Evolutionary conservation across 2,113 vertebrate species (phyloP), one percentile per base, ranked within the genome.

Genomic region (Brachyistius frenatus): DNA sequence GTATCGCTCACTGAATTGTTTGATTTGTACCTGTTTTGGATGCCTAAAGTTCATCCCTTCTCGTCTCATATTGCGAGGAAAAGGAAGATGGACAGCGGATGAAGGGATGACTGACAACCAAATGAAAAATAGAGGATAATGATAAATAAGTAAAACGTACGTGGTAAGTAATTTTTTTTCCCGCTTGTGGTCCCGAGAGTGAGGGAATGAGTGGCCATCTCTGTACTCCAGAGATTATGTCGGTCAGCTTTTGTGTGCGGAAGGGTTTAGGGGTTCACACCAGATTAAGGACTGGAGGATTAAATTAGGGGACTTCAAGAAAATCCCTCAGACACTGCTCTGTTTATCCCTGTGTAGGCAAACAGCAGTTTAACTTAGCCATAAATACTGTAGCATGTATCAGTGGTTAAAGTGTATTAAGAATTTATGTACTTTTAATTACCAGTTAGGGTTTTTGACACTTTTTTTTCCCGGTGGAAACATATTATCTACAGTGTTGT

Each of bases 271-370:
- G 90, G 87, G 87, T 93, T 88, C 92, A 93, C 88, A 93, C 88
- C 87, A 92, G 91, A 93, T 94, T 92, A 94, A 58, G 81, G 86
- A 81, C 58, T 80, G 54, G 77, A 70, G 91, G 90, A 93, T 94
- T 94, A 94, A 93, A 93, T 94, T 93, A 94, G 86, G 80, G 83
- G 86, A 86, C 87, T 91, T 91, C 74, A 92, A 89, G 88, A 90
- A 93, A 92, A 93, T 93, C 91, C 87, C 69, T 84, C 79, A 75
- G 79, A 89, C 81, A 77, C 60, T 1, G 58, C 77, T 88, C 35
- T 78, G 86, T 91, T 89, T 86, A 86, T 91, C 87, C 78, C 44
- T 56, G 60, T 81, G 79, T 66, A 76, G 71, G 80, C 83, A 90
- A 91, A 91, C 82, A 87, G 54, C 77, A 86, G 64, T 90, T 86